These are phyloP conservation scores for Colostygia pectinataria DNA, from an alignment of 2,888 invertebrate genomes.

Conservation along the genomic window DNA sequence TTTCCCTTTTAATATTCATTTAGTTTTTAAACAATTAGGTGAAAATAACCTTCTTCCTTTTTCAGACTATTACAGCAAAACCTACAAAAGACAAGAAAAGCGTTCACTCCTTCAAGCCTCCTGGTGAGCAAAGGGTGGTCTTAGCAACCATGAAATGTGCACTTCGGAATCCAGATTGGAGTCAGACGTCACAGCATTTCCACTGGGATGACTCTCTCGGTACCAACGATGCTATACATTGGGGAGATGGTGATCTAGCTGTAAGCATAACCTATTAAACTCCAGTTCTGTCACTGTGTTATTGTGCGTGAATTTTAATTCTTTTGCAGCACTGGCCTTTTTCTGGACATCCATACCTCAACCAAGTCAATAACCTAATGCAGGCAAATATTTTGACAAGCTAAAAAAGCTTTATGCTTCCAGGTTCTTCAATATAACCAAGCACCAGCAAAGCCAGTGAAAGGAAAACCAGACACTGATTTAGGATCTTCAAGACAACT, in stretches of 20 bases:
- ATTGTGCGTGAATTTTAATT: too few species aligned
- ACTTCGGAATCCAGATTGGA: conserved; percentile 77
- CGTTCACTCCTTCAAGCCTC: conserved; percentile 35
- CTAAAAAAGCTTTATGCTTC: conserved; percentile 2
- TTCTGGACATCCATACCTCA: too few species aligned
- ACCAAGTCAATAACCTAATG: too few species aligned
- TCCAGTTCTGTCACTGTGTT: too few species aligned
- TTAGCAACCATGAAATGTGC: conserved; percentile 76
- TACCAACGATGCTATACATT: conserved; percentile 65
- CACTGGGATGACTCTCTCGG: conserved; percentile 81
- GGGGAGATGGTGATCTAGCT: conserved; percentile 72
- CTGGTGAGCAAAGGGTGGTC: conserved; percentile 56
- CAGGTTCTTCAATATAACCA: conserved; percentile 65
- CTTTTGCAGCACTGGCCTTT: too few species aligned
- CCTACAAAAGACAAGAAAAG: conserved; percentile 59
- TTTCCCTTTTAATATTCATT: too few species aligned
- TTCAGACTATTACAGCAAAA: conserved; percentile 46
- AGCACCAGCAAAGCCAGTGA: conserved; percentile 47
- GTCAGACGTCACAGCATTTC: conserved; percentile 77
- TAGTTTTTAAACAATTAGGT: too few species aligned
- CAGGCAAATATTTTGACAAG: too few species aligned
- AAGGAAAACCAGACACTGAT: conserved; percentile 58
- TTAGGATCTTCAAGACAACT: conserved; percentile 45
- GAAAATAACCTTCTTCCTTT: too few species aligned
- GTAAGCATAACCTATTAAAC: too few species aligned